A percentile compares a stretch with the other conserved stretches of the same genome.
Evolutionary conservation across 2,113 vertebrate species (phyloP).

Genomic region (Burhinus oedicnemus): DNA sequence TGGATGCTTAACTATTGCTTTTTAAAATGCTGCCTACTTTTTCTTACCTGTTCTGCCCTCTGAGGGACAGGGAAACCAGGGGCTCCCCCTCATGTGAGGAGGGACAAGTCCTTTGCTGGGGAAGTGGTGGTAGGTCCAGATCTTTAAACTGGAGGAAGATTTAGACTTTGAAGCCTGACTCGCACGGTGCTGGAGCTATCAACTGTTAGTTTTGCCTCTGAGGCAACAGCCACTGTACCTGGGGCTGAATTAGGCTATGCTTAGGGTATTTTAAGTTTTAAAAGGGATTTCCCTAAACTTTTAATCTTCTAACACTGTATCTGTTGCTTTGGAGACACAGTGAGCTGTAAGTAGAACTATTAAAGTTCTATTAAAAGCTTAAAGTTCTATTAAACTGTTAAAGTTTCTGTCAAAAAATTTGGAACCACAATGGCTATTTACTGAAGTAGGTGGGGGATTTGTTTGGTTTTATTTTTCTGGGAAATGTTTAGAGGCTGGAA

Average conservation of each 20-base stretch:
- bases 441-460: neutral
- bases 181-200: neutral
- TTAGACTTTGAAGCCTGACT: neutral
- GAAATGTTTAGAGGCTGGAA: neutral
- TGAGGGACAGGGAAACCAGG: neutral
- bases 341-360: neutral
- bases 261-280: neutral
- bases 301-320: neutral
- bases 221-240: neutral
- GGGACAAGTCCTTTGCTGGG: neutral
- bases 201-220: neutral
- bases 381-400: too few relatives aligned
- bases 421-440: neutral
- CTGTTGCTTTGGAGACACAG: neutral
- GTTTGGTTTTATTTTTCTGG: neutral
- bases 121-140: neutral
- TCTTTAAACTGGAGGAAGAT: neutral
- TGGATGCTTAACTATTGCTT: neutral
- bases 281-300: neutral
- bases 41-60: neutral
- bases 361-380: too few relatives aligned
- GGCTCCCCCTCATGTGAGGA: accelerated
- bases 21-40: neutral
- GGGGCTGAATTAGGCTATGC: neutral
- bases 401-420: neutral